Evolutionary conservation across 2,888 invertebrate species (phyloP).

Genomic region (Carcina quercana): DNA sequence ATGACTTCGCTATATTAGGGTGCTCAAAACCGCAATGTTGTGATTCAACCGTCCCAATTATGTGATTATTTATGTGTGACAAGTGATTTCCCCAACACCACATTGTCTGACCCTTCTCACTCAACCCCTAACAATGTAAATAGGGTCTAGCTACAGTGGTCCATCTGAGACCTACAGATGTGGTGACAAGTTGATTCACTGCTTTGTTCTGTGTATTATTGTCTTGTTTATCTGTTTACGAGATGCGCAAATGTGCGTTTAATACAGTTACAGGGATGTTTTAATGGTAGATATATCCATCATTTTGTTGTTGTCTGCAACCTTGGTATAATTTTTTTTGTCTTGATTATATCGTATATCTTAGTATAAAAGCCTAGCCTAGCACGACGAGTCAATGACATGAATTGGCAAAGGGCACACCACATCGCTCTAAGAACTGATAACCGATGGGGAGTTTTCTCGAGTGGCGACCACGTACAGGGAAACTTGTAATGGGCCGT

Average conservation of each 20-base stretch:
- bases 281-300: too few species aligned
- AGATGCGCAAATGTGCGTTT: slow-evolving; percentile 48
- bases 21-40: slow-evolving; percentile 39
- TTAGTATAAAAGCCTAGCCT: too few species aligned
- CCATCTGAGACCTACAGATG: slow-evolving; percentile 24
- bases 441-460: too few species aligned
- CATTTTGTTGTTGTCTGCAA: too few species aligned
- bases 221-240: slow-evolving; percentile 37
- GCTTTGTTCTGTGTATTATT: slow-evolving; percentile 28
- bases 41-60: slow-evolving; percentile 56
- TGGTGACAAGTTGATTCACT: slow-evolving; percentile 25
- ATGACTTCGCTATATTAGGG: slow-evolving; percentile 20
- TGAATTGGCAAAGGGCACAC: too few species aligned
- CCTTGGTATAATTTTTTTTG: too few species aligned
- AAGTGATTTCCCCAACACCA: slow-evolving; percentile 34
- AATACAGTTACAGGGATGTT: slow-evolving; percentile 26
- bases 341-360: too few species aligned
- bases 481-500: too few species aligned
- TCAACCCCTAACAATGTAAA: not conserved
- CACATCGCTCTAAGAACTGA: too few species aligned
- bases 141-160: slow-evolving; percentile 23
- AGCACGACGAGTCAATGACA: too few species aligned
- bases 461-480: too few species aligned
- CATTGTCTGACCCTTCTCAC: slow-evolving; percentile 20
- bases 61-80: slow-evolving; percentile 64